phyloP scores from a whole-genome alignment of 2,797 vertebrate genomes.

The Chelon labrosus region DNA sequence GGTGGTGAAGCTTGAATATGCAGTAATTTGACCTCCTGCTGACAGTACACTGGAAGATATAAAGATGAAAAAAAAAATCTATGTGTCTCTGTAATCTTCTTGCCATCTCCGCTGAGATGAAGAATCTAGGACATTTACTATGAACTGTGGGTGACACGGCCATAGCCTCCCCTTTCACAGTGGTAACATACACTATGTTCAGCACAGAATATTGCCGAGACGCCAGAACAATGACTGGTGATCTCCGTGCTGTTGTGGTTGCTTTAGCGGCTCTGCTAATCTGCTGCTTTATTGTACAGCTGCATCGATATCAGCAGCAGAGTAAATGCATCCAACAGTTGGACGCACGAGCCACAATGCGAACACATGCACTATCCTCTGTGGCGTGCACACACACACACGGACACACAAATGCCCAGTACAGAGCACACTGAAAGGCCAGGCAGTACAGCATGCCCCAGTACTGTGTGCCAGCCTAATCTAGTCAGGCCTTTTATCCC shows the following conservation, averaged over 20 bases:
- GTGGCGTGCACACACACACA: slow-evolving; percentile 7
- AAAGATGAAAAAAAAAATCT: slow-evolving; percentile 13
- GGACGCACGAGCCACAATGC: slow-evolving; percentile 10
- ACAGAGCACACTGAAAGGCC: slow-evolving; percentile 63
- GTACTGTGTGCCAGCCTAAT: slow-evolving; percentile 80
- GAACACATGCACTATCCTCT: slow-evolving; percentile 16
- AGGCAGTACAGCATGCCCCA: slow-evolving; percentile 69
- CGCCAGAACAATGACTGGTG: slow-evolving; percentile 50
- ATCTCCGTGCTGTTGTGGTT: slow-evolving; percentile 37
- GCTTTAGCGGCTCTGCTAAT: slow-evolving; percentile 50
- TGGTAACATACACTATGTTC: slow-evolving; percentile 33
- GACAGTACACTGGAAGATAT: slow-evolving; percentile 46
- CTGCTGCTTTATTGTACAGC: slow-evolving; percentile 65
- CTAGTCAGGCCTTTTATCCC: slow-evolving; percentile 81
- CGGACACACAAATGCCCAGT: slow-evolving; percentile 13
- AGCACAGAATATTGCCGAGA: slow-evolving; percentile 43
- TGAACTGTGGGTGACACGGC: slow-evolving; percentile 10
- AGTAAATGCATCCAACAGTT: slow-evolving; percentile 52
- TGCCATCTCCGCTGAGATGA: slow-evolving; percentile 31
- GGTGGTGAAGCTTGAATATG: slow-evolving; percentile 35
- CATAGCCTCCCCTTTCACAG: slow-evolving; percentile 5
- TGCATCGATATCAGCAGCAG: slow-evolving; percentile 58
- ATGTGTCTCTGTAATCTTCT: slow-evolving; percentile 33
- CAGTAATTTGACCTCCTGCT: slow-evolving; percentile 48
- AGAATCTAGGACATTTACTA: slow-evolving; percentile 20